phyloP scores from a whole-genome alignment of 2,888 invertebrate genomes.

The Acrobasis suavella region DNA sequence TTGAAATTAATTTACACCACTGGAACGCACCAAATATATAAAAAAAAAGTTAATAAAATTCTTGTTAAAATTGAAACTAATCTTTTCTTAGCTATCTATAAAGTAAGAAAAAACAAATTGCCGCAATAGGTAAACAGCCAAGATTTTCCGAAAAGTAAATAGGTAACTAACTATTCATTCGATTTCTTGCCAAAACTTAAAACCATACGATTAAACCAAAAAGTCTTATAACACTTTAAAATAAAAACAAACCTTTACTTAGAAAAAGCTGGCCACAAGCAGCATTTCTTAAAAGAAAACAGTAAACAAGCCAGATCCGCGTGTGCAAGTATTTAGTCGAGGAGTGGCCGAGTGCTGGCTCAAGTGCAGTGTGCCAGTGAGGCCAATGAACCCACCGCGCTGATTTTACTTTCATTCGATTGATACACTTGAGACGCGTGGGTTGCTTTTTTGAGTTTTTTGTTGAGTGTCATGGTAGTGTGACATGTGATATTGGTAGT shows the following conservation, averaged over 20 bases:
- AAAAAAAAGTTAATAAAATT: too few relatives aligned
- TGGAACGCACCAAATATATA: too few relatives aligned
- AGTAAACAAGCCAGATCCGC: slow-evolving; percentile 23
- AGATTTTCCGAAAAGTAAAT: too few relatives aligned
- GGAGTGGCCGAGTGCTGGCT: slow-evolving; percentile 37
- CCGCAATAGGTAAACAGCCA: too few relatives aligned
- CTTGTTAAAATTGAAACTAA: too few relatives aligned
- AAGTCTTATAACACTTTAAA: background rate
- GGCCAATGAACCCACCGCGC: slow-evolving; percentile 66
- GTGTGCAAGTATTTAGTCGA: slow-evolving; percentile 22
- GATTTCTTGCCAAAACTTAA: too few relatives aligned
- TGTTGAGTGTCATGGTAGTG: slow-evolving; percentile 2
- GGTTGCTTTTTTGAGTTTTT: slow-evolving; percentile 1
- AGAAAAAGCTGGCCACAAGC: background rate
- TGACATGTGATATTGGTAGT: slow-evolving; percentile 16
- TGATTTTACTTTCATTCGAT: slow-evolving; percentile 78
- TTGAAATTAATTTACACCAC: too few relatives aligned
- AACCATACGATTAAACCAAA: background rate
- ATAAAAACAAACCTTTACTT: slow-evolving; percentile 7
- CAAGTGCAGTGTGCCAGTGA: slow-evolving; percentile 71
- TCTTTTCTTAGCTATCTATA: too few relatives aligned
- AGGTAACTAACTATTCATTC: too few relatives aligned
- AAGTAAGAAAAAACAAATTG: too few relatives aligned
- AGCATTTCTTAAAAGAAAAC: slow-evolving; percentile 20
- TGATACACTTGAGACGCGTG: slow-evolving; percentile 41